These are phyloP conservation scores for Rhinichthys klamathensis DNA, from an alignment of 2,113 vertebrate genomes.

Conservation along the genomic window DNA sequence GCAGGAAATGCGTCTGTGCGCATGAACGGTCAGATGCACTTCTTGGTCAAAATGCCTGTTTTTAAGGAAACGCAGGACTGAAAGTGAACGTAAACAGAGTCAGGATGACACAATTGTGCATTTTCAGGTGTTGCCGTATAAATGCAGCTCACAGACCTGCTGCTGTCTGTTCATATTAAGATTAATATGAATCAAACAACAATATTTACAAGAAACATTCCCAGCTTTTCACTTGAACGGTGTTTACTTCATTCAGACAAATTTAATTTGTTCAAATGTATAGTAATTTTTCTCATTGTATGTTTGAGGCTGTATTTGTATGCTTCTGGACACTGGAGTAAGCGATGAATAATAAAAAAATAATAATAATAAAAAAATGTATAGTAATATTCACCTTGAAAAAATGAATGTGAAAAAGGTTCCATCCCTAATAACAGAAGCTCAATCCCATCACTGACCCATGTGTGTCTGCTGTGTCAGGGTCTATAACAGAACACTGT, in stretches of 20 bases:
- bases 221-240: neutral
- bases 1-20: neutral
- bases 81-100: neutral
- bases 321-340: too few relatives aligned
- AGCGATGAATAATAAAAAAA: too few relatives aligned
- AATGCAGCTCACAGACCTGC: neutral
- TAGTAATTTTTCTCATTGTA: neutral
- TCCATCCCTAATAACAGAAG: neutral
- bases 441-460: neutral
- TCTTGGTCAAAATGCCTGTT: neutral
- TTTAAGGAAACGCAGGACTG: neutral
- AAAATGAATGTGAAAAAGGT: neutral
- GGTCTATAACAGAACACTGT: slow-evolving; percentile 44
- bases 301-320: too few relatives aligned
- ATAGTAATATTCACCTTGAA: neutral
- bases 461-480: slow-evolving; percentile 37
- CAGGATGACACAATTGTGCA: neutral
- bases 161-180: neutral
- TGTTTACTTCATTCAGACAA: neutral
- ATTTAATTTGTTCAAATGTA: neutral
- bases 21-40: neutral
- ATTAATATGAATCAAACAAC: neutral
- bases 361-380: neutral
- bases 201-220: neutral
- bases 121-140: neutral